These are phyloP conservation scores for Stegostoma tigrinum DNA, from an alignment of 2,113 vertebrate genomes.

Conservation along the genomic window DNA sequence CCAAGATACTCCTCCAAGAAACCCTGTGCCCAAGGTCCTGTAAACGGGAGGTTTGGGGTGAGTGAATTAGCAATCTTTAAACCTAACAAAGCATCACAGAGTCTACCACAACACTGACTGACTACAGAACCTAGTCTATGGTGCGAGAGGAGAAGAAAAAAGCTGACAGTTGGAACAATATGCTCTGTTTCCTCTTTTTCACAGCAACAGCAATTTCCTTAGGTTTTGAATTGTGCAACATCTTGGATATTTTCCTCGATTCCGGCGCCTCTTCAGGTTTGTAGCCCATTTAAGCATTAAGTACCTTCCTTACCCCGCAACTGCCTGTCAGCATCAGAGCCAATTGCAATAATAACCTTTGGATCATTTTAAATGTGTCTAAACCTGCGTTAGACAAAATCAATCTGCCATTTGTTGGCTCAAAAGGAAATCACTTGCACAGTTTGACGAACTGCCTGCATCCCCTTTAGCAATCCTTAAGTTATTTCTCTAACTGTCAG, in stretches of 20 bases:
- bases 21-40: background rate
- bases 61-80: constrained; percentile 5
- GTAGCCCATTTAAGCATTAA: constrained; percentile 59
- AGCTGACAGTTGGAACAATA: background rate
- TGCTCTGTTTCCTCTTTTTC: constrained; percentile 10
- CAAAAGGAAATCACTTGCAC: constrained; percentile 71
- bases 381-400: constrained; percentile 75
- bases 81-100: background rate
- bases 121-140: too few species aligned
- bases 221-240: constrained; percentile 7
- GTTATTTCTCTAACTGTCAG: constrained; percentile 42
- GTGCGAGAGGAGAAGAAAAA: background rate
- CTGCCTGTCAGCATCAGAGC: constrained; percentile 76
- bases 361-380: constrained; percentile 76
- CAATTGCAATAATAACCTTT: constrained; percentile 79
- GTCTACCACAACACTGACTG: background rate
- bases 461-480: constrained; percentile 65
- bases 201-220: constrained; percentile 28
- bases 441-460: constrained; percentile 72
- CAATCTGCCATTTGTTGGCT: constrained; percentile 86
- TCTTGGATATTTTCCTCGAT: background rate
- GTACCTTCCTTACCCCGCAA: constrained; percentile 66
- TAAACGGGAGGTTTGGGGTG: background rate
- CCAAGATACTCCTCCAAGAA: background rate
- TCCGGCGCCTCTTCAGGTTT: background rate